Conservation (phyloP, 2,113 vertebrate species). For the Anoura caudifer region DNA sequence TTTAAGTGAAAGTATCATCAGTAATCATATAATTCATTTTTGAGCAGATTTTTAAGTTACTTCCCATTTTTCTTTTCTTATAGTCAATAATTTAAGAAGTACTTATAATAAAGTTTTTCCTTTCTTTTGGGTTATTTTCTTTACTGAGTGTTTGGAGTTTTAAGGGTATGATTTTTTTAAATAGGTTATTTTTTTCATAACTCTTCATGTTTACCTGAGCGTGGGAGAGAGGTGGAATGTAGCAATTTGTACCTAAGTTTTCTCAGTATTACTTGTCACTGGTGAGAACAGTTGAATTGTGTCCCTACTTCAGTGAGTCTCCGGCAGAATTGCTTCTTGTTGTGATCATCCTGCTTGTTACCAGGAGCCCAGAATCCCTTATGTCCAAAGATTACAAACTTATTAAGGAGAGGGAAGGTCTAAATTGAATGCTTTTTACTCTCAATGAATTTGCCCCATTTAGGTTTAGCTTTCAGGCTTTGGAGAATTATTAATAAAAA, state of each 20-base stretch:
- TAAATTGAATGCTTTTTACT: constrained; percentile 5
- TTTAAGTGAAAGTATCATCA: background rate
- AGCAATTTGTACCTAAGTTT: background rate
- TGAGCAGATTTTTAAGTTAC: background rate
- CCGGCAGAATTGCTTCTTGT: background rate
- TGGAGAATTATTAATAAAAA: background rate
- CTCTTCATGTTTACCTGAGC: background rate
- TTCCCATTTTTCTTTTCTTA: background rate
- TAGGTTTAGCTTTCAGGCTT: background rate
- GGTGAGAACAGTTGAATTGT: background rate
- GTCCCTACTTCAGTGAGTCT: background rate
- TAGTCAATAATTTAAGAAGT: background rate
- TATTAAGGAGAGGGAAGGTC: background rate
- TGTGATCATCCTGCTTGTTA: background rate
- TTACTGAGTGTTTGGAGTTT: background rate
- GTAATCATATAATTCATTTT: background rate
- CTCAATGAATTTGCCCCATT: background rate
- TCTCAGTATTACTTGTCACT: background rate
- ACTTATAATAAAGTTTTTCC: background rate
- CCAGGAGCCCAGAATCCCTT: background rate
- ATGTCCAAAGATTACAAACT: background rate
- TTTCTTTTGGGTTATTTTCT: background rate
- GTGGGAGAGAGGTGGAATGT: background rate
- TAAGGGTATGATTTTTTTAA: background rate
- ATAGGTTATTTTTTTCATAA: background rate